Evolutionary conservation across 2,888 invertebrate genomes (phyloP).

Genomic region (Napeogenes inachia): DNA sequence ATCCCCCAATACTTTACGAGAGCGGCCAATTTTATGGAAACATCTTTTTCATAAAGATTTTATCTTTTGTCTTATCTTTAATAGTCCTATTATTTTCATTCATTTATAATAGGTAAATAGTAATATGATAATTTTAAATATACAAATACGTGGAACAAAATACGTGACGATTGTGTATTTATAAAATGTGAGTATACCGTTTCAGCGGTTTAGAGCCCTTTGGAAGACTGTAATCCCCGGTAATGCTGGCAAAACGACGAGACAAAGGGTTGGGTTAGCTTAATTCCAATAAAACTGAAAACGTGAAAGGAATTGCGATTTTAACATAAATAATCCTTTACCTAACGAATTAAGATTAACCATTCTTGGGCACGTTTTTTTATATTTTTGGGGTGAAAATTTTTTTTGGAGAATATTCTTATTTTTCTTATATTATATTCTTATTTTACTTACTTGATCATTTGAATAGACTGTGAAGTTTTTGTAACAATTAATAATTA

Average conservation of each 20-base stretch:
- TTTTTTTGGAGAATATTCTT: too few relatives aligned
- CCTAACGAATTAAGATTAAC: constrained; percentile 15
- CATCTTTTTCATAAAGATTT: constrained; percentile 34
- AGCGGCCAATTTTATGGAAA: constrained; percentile 60
- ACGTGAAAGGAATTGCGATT: constrained; percentile 63
- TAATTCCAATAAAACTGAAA: constrained; percentile 70
- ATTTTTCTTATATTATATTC: too few relatives aligned
- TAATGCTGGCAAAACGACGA: constrained; percentile 60
- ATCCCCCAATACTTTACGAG: constrained; percentile 72
- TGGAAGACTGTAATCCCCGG: constrained; percentile 52
- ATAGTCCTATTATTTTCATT: not conserved
- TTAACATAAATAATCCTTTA: constrained; percentile 28
- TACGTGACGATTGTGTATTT: constrained; percentile 24
- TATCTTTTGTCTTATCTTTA: constrained; percentile 30
- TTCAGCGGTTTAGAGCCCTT: constrained; percentile 42
- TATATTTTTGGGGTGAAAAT: not conserved
- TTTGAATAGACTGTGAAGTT: too few relatives aligned
- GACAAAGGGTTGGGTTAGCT: constrained; percentile 67
- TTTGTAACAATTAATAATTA: too few relatives aligned
- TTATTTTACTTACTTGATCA: too few relatives aligned
- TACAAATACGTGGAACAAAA: not conserved
- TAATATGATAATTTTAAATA: not conserved
- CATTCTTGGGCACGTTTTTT: constrained; percentile 1
- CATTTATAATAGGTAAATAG: not conserved
- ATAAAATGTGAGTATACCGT: constrained; percentile 37